Base-by-base conservation (phyloP, 2,797 vertebrate species). In the Chaenodraco wilsoni region DNA sequence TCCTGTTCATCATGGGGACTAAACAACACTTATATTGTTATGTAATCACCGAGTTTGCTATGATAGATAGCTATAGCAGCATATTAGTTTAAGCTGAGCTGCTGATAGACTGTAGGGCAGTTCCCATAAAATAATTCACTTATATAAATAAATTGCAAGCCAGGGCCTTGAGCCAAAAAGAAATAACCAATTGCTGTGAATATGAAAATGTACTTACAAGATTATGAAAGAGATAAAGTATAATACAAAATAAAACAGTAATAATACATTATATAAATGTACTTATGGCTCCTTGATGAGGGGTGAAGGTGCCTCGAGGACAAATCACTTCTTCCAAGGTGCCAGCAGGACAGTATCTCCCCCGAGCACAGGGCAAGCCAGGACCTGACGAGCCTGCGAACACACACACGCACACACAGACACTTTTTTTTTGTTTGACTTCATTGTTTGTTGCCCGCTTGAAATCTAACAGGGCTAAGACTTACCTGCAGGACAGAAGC, bases 311-410 rank as follows among this genome's bases (percentile, higher is more conserved):
- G 52, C 95, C 95, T 56, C 59, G 84, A 71, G 95, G 95, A 84
- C 95, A 96, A 49, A 89, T 74, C 31, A 94, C 86, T 87, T 96
- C 95, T 45, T 90, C 78, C 48, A 93, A 68, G 23, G 92, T 93
- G 17, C 95, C 95, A 67, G 95, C 94, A 68, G 95, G 95, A 65
- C 95, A 96, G 83, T 94, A 96, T 84, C 94, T 95, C 59, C 95
- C 95, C 11, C 93, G 92, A 57, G 94, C 94, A 85, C 95, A 96
- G 15, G 94, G 92, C 78, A 94, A 86, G 40, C 95, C 95, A 54
- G 91, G 92, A 57, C 87, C 88, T 1, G 89, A 91, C 40, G 95
- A 95, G 41, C 95, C 95, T 96, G 79, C 69, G 44, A 19, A 84
- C 40, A 74, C 57, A 70, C 44, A 31, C 33, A 54, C 54, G 55